Evolutionary conservation across 2,113 vertebrate genomes (phyloP).

Genomic region (Catharus fuscescens): DNA sequence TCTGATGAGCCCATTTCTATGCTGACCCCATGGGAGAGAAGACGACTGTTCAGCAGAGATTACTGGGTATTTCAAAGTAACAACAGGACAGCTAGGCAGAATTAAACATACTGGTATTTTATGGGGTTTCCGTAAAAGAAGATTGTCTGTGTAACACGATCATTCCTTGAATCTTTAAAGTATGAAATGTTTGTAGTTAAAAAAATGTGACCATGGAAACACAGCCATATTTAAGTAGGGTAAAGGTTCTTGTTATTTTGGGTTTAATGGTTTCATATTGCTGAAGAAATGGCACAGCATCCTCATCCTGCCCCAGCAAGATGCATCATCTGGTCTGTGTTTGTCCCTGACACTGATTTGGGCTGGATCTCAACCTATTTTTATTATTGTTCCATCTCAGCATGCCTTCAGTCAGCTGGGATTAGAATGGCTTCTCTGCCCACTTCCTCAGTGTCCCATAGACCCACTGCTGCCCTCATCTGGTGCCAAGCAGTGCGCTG

Average conservation of each 20-base stretch:
- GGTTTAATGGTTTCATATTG: background rate
- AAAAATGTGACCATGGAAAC: constrained; percentile 18
- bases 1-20: background rate
- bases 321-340: fast-evolving
- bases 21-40: background rate
- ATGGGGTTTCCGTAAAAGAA: background rate
- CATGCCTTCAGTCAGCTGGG: background rate
- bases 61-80: background rate
- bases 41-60: background rate
- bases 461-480: background rate
- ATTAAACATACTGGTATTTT: background rate
- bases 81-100: background rate
- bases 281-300: background rate
- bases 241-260: background rate
- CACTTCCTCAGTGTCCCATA: background rate
- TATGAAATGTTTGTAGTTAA: constrained; percentile 3
- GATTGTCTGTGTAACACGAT: background rate
- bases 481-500: fast-evolving
- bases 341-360: background rate
- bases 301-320: background rate
- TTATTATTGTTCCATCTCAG: background rate
- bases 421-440: background rate
- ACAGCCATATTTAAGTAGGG: background rate
- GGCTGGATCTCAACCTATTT: background rate
- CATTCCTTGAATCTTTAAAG: constrained; percentile 12